Base-by-base conservation (phyloP, 2,113 vertebrate genomes). In the Taurulus bubalis region DNA sequence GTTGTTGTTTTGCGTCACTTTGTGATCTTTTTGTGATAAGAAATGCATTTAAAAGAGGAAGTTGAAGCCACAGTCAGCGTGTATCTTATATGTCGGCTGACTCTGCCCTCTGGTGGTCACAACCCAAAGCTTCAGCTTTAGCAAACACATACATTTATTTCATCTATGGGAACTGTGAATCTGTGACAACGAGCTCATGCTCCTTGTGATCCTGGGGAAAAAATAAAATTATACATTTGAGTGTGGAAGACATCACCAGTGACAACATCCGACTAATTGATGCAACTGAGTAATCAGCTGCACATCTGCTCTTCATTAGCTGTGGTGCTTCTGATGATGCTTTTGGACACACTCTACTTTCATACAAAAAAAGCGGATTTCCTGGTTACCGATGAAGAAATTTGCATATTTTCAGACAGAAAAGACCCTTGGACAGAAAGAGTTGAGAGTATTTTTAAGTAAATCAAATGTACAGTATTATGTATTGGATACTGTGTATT, bases 71-170 rank as follows among this genome's bases (percentile, higher is more conserved):
- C 42, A 47, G 45, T 47, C 8, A 28, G 30, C n/a, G 47, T 53
- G 42, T 9, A 4, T 16, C 58, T 64, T 11, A 20, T 66, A 26
- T 34, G 66, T 36, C 82, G 72, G 70, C 38, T 42, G 34, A 74
- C 53, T 0, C 59, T 67, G 87, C 83, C 85, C 77, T n/a, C 88
- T 90, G 58, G 42, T 90, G 88, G 85, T 12, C 0, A 47, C 22
- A 66, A 12, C 12, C 4, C 2, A 26, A 12, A 70, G 3, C 1
- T 8, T 51, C 42, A 14, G 32, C 30, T 30, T 36, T 58, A 14
- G 34, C 18, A 47, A 26, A 34, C 14, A 15, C 15, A 40, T 20
- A 6, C 1, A 40, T 1, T 53, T 20, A 30, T 5, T 56, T 15
- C 4, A 34, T 58, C n/a, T 42, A 15, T 10, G 38, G 38, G 38